Evolutionary conservation across 2,113 vertebrate species (phyloP), one percentile per base, ranked within the genome.

Genomic region (Rhodinocichla rosea): DNA sequence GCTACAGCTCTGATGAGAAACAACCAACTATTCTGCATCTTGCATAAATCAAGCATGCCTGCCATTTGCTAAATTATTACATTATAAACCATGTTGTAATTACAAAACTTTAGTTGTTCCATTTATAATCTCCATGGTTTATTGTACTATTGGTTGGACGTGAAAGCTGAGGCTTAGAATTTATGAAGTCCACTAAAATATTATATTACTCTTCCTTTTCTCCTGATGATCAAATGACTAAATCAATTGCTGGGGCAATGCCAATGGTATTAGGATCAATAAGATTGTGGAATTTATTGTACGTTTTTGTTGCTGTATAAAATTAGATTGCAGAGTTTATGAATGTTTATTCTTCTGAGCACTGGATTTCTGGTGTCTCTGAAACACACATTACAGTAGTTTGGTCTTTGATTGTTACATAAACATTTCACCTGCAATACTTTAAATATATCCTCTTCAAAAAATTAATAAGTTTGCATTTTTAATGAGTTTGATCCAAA

Each of bases 111-210:
- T 96, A 95, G 96, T 97, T 96, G 96, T 95, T 95, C 79, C 95
- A 94, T 97, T 97, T 95, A 96, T 94, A 90, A 77, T 95, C 74
- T 53, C 47, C 70, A 28, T 95, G 78, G 76, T 96, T 97, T 96
- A 98, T 98, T 97, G 95, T 97, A 94, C 96, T 98, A 97, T 96
- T 97, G 96, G 97, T 97, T 94, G 87, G 88, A 96, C 96, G 97
- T 98, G 97, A 97, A 97, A 97, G 97, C 95, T 85, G 93, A 95
- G 87, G 83, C 77, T 97, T 96, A 96, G 96, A 97, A 98, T 98
- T 98, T 98, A 98, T 97, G 97, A 97, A 97, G 95, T 96, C 95
- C 93, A 98, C 97, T 98, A 98, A 98, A 98, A 97, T 97, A 96
- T 98, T 98, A 97, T 95, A 95, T 96, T 97, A 94, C 75, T 22